Evolutionary conservation across 2,113 vertebrate genomes (phyloP).

Genomic region (Macrotis lagotis): DNA sequence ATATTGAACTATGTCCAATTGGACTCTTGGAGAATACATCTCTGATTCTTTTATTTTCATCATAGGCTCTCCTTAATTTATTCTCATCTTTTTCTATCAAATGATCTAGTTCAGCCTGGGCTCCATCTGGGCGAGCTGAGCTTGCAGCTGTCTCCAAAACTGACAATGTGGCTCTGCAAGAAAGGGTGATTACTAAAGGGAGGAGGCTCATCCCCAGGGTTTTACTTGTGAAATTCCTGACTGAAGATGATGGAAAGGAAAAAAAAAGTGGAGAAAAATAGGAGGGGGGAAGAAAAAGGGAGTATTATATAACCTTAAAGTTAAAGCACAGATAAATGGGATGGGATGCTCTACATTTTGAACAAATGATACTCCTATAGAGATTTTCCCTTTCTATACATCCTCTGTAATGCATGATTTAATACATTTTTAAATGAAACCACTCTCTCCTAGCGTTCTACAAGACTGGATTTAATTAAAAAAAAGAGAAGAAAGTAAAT

Average conservation of each 20-base stretch:
- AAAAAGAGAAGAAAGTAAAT: not conserved
- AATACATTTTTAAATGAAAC: not conserved
- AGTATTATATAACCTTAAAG: not conserved
- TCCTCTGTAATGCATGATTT: not conserved
- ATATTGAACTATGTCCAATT: not conserved
- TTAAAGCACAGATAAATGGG: not conserved
- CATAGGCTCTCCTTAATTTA: not conserved
- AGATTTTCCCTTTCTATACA: not conserved
- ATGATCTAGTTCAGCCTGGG: not conserved
- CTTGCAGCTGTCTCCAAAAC: not conserved
- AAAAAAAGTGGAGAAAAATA: not conserved
- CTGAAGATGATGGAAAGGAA: not conserved
- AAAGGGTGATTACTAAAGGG: not conserved
- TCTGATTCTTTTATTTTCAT: conserved; percentile 40
- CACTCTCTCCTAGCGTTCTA: not conserved
- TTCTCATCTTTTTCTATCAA: not conserved
- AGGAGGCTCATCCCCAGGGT: not conserved
- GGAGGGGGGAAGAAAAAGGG: not conserved
- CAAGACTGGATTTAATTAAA: not conserved
- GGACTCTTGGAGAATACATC: not conserved
- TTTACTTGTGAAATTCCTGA: not conserved
- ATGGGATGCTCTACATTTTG: not conserved
- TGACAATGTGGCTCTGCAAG: not conserved
- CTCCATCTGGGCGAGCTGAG: not conserved
- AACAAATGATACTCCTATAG: too few species aligned